Conservation (phyloP, 37 sponge, comb jelly and placozoan species). For the Haliclona indistincta region DNA sequence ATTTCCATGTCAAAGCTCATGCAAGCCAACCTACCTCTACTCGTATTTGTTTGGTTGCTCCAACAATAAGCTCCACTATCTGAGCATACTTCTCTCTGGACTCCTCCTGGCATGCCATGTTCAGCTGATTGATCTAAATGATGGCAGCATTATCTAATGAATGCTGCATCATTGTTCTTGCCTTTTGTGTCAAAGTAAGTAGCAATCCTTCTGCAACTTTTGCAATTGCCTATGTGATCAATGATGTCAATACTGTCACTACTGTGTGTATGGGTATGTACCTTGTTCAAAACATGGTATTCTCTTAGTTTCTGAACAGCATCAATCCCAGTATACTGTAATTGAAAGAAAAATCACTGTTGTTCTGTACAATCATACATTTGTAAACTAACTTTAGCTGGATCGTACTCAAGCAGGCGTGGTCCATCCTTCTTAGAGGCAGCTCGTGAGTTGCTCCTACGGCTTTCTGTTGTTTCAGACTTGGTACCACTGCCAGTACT, state of each 20-base stretch:
- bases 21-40: conserved; percentile 41
- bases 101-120: conserved; percentile 22
- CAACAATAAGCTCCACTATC: conserved; percentile 47
- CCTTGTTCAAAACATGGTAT: conserved; percentile 56
- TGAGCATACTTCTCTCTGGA: conserved; percentile 55
- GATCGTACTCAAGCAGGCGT: too few relatives aligned
- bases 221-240: conserved; percentile 49
- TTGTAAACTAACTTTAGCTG: too few relatives aligned
- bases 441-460: too few relatives aligned
- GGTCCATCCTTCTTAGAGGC: too few relatives aligned
- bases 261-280: not conserved
- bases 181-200: conserved; percentile 66
- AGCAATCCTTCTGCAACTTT: conserved; percentile 63
- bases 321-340: conserved; percentile 27
- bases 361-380: too few relatives aligned
- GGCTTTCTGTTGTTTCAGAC: too few relatives aligned
- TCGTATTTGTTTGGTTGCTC: conserved; percentile 64
- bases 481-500: not conserved
- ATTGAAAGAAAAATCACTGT: too few relatives aligned
- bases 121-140: conserved; percentile 19
- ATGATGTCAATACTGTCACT: not conserved
- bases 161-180: not conserved
- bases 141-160: not conserved
- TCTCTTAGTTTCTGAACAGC: conserved; percentile 51
- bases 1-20: not conserved